phyloP scores from a whole-genome alignment of 2,888 invertebrate genomes.

The Clitarchus hookeri region DNA sequence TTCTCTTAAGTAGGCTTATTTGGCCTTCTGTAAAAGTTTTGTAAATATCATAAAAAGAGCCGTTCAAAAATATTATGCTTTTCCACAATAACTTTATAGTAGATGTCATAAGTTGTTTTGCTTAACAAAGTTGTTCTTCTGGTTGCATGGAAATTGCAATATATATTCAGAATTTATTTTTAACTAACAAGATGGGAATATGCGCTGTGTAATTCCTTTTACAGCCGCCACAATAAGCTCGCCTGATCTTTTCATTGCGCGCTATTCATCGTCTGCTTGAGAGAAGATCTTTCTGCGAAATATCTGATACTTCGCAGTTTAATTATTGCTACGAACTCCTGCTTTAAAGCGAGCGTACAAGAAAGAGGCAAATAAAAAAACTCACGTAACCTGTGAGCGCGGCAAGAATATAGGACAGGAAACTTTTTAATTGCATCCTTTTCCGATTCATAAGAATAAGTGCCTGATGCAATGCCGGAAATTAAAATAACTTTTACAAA shows the following conservation, averaged over 20 bases:
- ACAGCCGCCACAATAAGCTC: neutral
- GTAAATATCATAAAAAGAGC: too few species aligned
- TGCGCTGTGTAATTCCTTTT: neutral
- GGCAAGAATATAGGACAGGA: conserved; percentile 10
- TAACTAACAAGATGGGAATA: neutral
- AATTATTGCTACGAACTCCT: neutral
- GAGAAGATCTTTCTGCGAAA: neutral
- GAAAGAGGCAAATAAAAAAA: neutral
- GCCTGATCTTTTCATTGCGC: neutral
- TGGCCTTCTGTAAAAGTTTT: too few species aligned
- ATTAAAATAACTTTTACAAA: neutral
- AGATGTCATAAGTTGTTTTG: too few species aligned
- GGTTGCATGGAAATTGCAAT: too few species aligned
- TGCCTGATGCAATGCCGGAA: neutral
- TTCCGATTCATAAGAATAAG: neutral
- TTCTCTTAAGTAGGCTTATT: too few species aligned
- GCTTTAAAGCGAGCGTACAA: neutral
- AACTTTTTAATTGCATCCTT: conserved; percentile 34
- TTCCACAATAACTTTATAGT: too few species aligned
- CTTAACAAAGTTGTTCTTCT: too few species aligned
- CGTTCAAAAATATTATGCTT: too few species aligned
- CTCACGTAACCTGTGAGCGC: neutral
- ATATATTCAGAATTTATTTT: too few species aligned
- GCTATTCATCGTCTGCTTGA: neutral
- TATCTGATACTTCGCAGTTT: neutral